Conservation (phyloP, 2,113 vertebrate species). For the Uropsilus gracilis region DNA sequence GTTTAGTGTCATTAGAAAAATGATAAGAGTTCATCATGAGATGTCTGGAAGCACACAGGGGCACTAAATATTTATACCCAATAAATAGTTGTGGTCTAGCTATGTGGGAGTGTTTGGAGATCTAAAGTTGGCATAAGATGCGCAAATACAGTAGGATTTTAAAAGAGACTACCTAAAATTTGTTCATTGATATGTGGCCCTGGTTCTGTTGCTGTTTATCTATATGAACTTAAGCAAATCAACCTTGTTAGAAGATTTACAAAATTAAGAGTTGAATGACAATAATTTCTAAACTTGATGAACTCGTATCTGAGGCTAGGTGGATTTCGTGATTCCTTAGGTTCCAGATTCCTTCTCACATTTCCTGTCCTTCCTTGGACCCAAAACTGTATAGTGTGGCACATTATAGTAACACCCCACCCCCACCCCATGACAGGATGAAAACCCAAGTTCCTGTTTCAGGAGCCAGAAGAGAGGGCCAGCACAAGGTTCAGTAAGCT, state of each 20-base stretch:
- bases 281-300: not conserved
- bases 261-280: not conserved
- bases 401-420: too few relatives aligned
- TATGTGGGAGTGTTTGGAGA: conserved; percentile 49
- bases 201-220: not conserved
- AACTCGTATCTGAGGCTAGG: not conserved
- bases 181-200: not conserved
- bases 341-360: not conserved
- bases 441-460: not conserved
- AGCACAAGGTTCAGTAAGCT: not conserved
- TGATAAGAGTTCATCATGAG: not conserved
- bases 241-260: not conserved
- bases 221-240: not conserved
- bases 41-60: not conserved
- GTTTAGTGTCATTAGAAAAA: not conserved
- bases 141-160: not conserved
- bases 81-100: conserved; percentile 23
- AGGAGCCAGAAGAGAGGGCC: not conserved
- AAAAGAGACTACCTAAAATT: conserved; percentile 11
- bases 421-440: not conserved
- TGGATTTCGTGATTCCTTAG: not conserved
- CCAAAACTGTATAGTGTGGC: rapidly evolving
- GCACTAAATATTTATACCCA: conserved; percentile 60
- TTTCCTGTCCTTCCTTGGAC: not conserved
- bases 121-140: conserved; percentile 16